Evolutionary conservation across 2,797 vertebrate genomes (phyloP), one percentile per base, ranked within the genome.

Genomic region (Anguilla pacifica): DNA sequence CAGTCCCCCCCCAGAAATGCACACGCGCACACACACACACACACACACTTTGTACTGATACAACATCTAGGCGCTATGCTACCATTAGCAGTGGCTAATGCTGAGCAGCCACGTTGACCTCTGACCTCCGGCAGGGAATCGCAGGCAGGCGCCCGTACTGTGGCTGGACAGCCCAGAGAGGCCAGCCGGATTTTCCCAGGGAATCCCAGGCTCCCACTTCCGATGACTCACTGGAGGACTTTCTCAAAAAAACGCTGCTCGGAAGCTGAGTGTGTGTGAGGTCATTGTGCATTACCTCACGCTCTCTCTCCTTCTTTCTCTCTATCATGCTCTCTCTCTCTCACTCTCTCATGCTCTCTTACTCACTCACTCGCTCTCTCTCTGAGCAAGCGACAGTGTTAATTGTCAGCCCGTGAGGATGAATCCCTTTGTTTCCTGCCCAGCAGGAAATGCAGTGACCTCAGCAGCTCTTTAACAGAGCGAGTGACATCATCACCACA

Each of bases 71-170:
- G 6, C 25, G 7, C 25, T 1, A 67, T 25, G 64, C 4, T 67
- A 10, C 22, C 25, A 28, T 28, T 94, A 91, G 93, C 94, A 91
- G 92, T 91, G 94, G 92, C 94, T 96, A 95, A 96, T 96, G 95
- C 94, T 94, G 94, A 95, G 93, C 95, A 96, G 95, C 93, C 93
- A 92, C 92, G 94, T 95, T 95, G 95, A 94, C 90, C 91, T 91
- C 88, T 89, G 91, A 90, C 93, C 93, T 94, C 93, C 93, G 95
- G 95, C 89, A 89, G 88, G 91, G 92, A 93, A 91, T 91, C 88
- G 90, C 90, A 91, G 90, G 91, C 90, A 88, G 90, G 91, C 89
- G 88, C 35, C 9, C 6, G 9, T 9, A 72, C 67, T 1, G n/a
- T 0, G 28, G 7, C 7, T 1, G 89, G 87, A 86, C 91, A 91